These are phyloP conservation scores for Equus quagga DNA, from an alignment of 2,113 vertebrate species.

Conservation along the genomic window DNA sequence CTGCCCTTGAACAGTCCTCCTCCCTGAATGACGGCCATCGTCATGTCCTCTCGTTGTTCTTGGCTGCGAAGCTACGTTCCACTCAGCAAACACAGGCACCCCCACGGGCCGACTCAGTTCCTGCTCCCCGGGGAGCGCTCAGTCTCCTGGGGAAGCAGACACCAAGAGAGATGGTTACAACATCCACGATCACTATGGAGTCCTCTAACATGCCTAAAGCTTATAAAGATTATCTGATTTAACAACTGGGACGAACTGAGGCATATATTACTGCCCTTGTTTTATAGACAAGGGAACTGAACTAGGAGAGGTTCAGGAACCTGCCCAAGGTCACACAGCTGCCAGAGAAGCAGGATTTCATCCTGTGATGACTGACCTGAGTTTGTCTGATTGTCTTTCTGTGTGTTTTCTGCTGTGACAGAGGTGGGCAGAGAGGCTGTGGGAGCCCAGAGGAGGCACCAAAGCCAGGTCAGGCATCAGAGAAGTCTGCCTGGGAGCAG, in stretches of 20 bases:
- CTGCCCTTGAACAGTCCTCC: background rate
- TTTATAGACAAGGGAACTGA: background rate
- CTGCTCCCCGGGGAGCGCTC: background rate
- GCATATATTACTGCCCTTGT: too few species aligned
- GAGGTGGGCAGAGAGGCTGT: background rate
- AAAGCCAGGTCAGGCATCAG: background rate
- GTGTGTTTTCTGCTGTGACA: background rate
- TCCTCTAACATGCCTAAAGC: fast-evolving
- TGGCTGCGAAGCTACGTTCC: fast-evolving
- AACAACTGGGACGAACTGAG: background rate
- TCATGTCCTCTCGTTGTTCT: fast-evolving
- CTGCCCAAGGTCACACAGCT: background rate
- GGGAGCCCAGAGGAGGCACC: background rate
- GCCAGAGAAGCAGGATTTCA: background rate
- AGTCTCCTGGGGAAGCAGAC: fast-evolving
- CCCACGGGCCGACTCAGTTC: fast-evolving
- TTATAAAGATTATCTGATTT: fast-evolving
- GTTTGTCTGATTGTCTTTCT: background rate
- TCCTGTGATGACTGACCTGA: background rate
- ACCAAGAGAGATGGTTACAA: fast-evolving
- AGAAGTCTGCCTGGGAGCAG: background rate
- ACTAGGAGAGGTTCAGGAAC: too few species aligned
- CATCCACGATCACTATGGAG: fast-evolving
- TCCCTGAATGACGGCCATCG: fast-evolving
- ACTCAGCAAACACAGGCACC: background rate